Conservation (phyloP, 2,888 invertebrate genomes). For the Hedychridium roseum region DNA sequence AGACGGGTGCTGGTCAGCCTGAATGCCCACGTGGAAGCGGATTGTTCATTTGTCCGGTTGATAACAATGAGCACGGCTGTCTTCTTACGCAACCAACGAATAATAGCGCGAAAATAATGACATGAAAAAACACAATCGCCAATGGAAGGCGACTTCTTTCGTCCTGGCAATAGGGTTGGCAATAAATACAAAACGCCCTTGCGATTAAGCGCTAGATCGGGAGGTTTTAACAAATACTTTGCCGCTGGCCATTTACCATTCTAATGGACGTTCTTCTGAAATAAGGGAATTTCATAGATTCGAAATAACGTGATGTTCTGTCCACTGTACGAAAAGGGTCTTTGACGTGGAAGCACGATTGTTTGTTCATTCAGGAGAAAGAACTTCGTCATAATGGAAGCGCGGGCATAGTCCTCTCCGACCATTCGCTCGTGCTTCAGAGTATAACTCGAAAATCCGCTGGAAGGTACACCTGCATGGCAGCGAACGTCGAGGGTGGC, state of each 20-base stretch:
- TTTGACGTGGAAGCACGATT: background rate
- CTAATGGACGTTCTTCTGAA: too few species aligned
- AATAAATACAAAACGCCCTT: too few species aligned
- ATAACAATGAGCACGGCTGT: too few species aligned
- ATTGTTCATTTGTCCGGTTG: background rate
- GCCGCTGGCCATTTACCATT: too few species aligned
- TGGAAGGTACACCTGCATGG: constrained; percentile 89
- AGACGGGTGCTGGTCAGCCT: background rate
- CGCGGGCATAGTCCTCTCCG: constrained; percentile 84
- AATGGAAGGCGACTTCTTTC: too few species aligned
- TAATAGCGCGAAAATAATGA: too few species aligned
- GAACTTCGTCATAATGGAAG: constrained; percentile 86
- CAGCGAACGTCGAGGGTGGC: constrained; percentile 85
- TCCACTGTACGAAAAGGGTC: background rate
- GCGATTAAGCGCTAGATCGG: too few species aligned
- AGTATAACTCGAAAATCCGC: constrained; percentile 83
- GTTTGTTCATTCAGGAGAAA: constrained; percentile 70
- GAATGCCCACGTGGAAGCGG: background rate
- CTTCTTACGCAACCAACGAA: too few species aligned
- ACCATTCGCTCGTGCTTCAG: constrained; percentile 87
- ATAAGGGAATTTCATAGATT: background rate
- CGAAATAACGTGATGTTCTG: background rate
- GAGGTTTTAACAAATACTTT: too few species aligned
- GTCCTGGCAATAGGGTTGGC: too few species aligned
- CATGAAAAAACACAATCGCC: too few species aligned